Base-by-base conservation (phyloP, 1,140 invertebrate species). In the Drosophila sechellia region DNA sequence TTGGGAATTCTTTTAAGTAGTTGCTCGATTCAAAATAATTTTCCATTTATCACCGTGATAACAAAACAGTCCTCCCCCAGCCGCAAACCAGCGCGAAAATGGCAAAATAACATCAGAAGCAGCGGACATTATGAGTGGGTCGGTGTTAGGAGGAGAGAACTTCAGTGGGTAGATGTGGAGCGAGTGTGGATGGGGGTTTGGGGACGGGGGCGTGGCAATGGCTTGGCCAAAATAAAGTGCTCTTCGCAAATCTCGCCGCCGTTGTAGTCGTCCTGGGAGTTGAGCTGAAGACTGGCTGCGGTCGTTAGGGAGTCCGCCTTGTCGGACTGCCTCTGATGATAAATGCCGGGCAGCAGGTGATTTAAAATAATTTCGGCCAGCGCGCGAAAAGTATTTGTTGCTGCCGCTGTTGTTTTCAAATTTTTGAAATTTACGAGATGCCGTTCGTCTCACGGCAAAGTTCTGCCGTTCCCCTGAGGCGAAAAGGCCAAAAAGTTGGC, bases 1-100 rank as follows among this genome's bases (percentile, higher is more conserved):
- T 86, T 90, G 85, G 85, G 85, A 90, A 90, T 89, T 90, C 85
- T 90, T 90, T 90, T 90, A 90, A 90, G 85, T 90, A 90, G 85
- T 90, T 90, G 77, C 85, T 86, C 85, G 85, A 90, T 90, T 90
- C 85, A 84, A 90, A 90, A 90, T 90, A 90, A 90, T 90, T 90
- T 90, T 90, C 85, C 85, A 90, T 90, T 90, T 90, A 90, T 90
- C 85, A 90, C 85, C 76, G 81, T 90, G 84, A 89, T 89, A 89
- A 89, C 84, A 89, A 89, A 86, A 90, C 85, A 90, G 85, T 90
- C 85, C 64, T 78, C 58, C 71, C 64, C 58, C 12, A n/a, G 12
- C 45, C 46, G 34, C 60, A 34, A 31, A 25, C 59, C 64, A 76
- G 64, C 76, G 77, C 84, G 85, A 90, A 85, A 90, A 85, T 89